phyloP scores from a whole-genome alignment of 2,888 invertebrate genomes.

The Ectobius pallidus region DNA sequence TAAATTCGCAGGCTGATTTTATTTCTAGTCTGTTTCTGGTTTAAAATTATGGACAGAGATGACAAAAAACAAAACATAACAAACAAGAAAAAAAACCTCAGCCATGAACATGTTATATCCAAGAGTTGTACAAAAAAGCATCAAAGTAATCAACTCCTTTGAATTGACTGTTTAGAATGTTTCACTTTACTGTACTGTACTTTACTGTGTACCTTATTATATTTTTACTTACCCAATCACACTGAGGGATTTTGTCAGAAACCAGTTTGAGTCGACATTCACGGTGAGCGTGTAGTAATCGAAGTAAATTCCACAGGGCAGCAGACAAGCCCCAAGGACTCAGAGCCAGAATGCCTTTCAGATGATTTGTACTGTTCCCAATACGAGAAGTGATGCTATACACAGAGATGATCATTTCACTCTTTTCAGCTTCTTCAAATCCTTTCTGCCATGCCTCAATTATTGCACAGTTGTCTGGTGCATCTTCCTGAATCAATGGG shows the following conservation, averaged over 20 bases:
- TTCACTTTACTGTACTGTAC: too few relatives aligned
- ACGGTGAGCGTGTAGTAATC: slow-evolving; percentile 16
- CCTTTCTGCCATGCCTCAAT: slow-evolving; percentile 2
- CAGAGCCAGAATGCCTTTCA: slow-evolving; percentile 36
- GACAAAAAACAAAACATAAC: too few relatives aligned
- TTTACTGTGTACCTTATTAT: too few relatives aligned
- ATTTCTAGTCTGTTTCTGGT: too few relatives aligned
- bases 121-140: too few relatives aligned
- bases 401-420: neutral
- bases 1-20: too few relatives aligned
- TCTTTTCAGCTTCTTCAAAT: slow-evolving; percentile 1
- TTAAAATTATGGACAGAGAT: too few relatives aligned
- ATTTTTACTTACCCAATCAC: slow-evolving; percentile 11
- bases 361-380: neutral
- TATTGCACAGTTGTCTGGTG: neutral
- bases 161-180: too few relatives aligned
- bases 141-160: too few relatives aligned
- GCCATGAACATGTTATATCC: too few relatives aligned
- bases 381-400: neutral
- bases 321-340: slow-evolving; percentile 42
- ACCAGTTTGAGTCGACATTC: slow-evolving; percentile 15
- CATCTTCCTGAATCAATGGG: slow-evolving; percentile 12
- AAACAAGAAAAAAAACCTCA: too few relatives aligned
- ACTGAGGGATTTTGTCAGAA: neutral
- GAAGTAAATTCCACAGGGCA: slow-evolving; percentile 38